phyloP scores from a whole-genome alignment of 2,888 invertebrate species.

The Drosophila phalerata region DNA sequence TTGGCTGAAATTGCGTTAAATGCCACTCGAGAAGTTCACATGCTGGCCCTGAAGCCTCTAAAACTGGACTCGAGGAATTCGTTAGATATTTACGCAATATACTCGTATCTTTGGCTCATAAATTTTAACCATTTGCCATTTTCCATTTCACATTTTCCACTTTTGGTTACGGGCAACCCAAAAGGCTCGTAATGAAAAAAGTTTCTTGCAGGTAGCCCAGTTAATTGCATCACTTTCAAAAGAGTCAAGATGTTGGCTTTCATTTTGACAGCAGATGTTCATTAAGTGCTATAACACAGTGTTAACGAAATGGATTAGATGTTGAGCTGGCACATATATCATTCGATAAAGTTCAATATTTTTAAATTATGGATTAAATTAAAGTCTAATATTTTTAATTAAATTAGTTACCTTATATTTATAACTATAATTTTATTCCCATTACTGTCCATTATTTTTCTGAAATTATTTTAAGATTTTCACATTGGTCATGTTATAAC shows the following conservation, averaged over 20 bases:
- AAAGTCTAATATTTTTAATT: no score
- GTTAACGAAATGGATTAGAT: slow-evolving; percentile 10
- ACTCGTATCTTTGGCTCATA: slow-evolving; percentile 72
- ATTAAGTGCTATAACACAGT: slow-evolving; percentile 20
- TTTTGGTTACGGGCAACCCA: slow-evolving; percentile 1
- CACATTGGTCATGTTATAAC: no score
- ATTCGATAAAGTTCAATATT: background rate
- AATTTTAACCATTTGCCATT: slow-evolving; percentile 64
- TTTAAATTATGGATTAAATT: no score
- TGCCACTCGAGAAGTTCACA: slow-evolving; percentile 50
- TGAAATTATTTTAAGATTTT: no score
- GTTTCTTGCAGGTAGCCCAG: slow-evolving; percentile 47
- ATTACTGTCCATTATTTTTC: no score
- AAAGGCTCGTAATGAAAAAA: slow-evolving; percentile 51
- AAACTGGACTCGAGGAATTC: slow-evolving; percentile 7
- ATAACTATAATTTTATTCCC: no score
- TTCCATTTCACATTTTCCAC: slow-evolving; percentile 16
- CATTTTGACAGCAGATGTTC: slow-evolving; percentile 5
- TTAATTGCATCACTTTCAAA: slow-evolving; percentile 59
- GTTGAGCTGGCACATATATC: background rate
- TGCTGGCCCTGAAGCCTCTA: slow-evolving; percentile 8
- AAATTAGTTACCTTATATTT: no score
- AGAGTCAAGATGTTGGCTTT: slow-evolving; percentile 17
- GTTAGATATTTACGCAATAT: slow-evolving; percentile 22
- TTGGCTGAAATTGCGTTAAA: slow-evolving; percentile 57